phyloP scores from a whole-genome alignment of 2,797 vertebrate species.

The Thamnophis elegans region DNA sequence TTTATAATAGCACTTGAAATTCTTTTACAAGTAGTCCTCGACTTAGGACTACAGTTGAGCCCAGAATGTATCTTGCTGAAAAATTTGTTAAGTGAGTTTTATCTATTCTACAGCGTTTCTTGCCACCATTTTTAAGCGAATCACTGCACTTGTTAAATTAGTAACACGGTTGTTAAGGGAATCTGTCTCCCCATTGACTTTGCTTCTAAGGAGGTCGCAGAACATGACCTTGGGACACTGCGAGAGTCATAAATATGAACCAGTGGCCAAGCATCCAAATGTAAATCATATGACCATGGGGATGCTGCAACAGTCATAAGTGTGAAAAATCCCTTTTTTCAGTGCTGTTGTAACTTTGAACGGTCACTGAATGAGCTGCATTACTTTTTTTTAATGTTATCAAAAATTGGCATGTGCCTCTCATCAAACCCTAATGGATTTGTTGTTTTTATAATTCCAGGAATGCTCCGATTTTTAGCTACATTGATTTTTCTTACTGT shows the following conservation, averaged over 20 bases:
- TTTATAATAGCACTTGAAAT: background rate
- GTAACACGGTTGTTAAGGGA: background rate
- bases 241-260: background rate
- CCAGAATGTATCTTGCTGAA: background rate
- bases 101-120: background rate
- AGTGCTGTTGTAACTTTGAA: background rate
- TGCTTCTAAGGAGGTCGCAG: background rate
- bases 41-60: background rate
- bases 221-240: too few relatives aligned
- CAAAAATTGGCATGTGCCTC: background rate
- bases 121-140: background rate
- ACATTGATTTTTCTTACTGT: slow-evolving; percentile 20
- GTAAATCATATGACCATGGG: too few relatives aligned
- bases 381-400: background rate
- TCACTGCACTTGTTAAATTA: background rate
- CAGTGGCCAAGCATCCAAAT: background rate
- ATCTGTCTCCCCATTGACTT: background rate
- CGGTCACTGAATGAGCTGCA: background rate
- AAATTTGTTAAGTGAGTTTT: background rate
- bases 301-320: background rate
- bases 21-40: background rate
- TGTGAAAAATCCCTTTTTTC: background rate
- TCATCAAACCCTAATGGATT: background rate
- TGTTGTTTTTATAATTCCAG: slow-evolving; percentile 2
- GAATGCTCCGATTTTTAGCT: background rate